Base-by-base conservation (phyloP, 1,140 invertebrate genomes). In the Colletes gigas region DNA sequence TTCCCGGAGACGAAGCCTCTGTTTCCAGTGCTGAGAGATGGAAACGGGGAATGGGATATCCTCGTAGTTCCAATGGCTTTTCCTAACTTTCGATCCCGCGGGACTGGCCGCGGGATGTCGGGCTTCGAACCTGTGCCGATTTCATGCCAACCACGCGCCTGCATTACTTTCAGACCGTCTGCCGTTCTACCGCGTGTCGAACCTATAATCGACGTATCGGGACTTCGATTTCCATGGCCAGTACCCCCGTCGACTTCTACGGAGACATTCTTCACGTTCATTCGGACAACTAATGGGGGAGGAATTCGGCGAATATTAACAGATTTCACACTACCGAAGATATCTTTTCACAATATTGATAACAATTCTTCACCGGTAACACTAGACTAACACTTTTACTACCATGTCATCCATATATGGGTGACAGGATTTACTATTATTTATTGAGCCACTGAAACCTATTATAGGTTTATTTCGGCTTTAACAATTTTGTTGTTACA, bases 11-110 rank as follows among this genome's bases (percentile, higher is more conserved):
- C 67, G 50, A 50, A 86, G 57, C 66, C 74, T 82, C 71, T 75
- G 76, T 85, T 85, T 78, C 79, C 78, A 55, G 75, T 80, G 63
- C 55, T 72, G 81, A 70, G 77, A 85, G 89, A 90, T 85, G 75
- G 84, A 84, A 88, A 85, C 83, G 73, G 84, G 30, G 86, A 88
- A 84, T 84, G 77, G 87, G 71, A 88, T 84, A 85, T 85, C 68
- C 81, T 82, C 77, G 88, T 86, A 86, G 83, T 74, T 86, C 76
- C 86, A 84, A 88, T 89, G 83, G 83, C 69, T 89, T 88, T 84
- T 79, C 79, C 81, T 88, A 92, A 91, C 88, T 91, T 90, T 81
- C 65, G 73, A 70, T 85, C 87, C 85, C 76, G 50, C 65, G 85
- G 83, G 90, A 87, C 65, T 83, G 83, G 83, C 85, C 86, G 60